These are phyloP conservation scores for Popillia japonica DNA, from an alignment of 1,140 invertebrate genomes.

Conservation along the genomic window DNA sequence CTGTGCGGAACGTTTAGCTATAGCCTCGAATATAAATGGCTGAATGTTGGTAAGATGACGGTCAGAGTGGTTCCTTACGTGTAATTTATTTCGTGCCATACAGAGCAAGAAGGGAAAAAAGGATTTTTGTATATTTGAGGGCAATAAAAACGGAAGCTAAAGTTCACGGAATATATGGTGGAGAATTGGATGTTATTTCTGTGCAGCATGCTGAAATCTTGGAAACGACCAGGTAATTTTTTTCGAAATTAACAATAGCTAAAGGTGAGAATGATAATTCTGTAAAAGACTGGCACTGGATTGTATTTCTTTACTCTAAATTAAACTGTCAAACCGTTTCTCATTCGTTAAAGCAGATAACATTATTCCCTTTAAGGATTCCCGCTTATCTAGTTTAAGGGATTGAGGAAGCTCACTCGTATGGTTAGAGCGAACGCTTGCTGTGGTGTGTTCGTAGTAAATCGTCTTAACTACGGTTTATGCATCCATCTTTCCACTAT, in stretches of 20 bases:
- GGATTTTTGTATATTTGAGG: neutral
- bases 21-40: conserved; percentile 15
- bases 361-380: neutral
- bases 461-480: conserved; percentile 9
- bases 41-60: conserved; percentile 14
- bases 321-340: neutral
- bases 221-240: too few species aligned
- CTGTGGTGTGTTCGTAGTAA: neutral
- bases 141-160: neutral
- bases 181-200: neutral
- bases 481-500: conserved; percentile 3
- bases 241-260: too few species aligned
- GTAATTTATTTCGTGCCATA: conserved; percentile 5
- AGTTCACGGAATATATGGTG: neutral
- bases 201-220: neutral
- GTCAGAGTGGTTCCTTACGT: conserved; percentile 9
- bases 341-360: neutral
- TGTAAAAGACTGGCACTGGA: too few species aligned
- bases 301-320: too few species aligned
- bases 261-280: too few species aligned
- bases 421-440: neutral
- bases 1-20: neutral
- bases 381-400: neutral
- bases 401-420: neutral
- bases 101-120: neutral